Evolutionary conservation across 2,113 vertebrate species (phyloP).

Genomic region (Triplophysa dalaica): DNA sequence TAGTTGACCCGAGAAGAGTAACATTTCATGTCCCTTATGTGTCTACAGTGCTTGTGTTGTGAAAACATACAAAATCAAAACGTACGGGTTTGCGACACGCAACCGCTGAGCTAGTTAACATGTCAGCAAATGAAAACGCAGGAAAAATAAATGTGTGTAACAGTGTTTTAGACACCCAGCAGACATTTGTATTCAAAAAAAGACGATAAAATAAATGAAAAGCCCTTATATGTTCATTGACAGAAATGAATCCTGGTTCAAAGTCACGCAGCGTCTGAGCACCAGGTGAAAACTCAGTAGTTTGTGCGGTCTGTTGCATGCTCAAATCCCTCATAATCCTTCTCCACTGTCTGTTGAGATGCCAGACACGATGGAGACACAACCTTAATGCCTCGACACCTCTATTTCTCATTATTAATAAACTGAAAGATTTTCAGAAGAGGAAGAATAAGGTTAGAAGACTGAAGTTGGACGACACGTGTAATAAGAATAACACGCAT

Average conservation of each 20-base stretch:
- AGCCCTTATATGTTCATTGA: slow-evolving; percentile 42
- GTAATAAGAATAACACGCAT: background rate
- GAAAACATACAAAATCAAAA: slow-evolving; percentile 1
- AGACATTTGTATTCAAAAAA: slow-evolving; percentile 39
- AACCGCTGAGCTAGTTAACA: no score
- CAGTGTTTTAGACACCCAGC: slow-evolving; percentile 53
- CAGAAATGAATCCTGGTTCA: slow-evolving; percentile 12
- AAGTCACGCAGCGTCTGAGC: slow-evolving; percentile 38
- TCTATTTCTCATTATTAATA: no score
- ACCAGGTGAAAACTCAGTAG: slow-evolving; percentile 28
- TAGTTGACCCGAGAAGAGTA: slow-evolving; percentile 47
- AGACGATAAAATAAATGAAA: slow-evolving; percentile 31
- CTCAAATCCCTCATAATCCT: no score
- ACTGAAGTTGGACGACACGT: slow-evolving; percentile 12
- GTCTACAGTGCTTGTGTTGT: background rate
- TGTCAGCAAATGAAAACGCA: background rate
- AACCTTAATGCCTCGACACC: no score
- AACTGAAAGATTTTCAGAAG: background rate
- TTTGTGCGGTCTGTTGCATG: background rate
- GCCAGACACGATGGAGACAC: no score
- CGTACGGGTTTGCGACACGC: background rate
- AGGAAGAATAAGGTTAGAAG: background rate
- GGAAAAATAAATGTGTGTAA: slow-evolving; percentile 17
- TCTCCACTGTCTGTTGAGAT: no score
- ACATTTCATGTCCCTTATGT: slow-evolving; percentile 7